Conservation (phyloP, 2,113 vertebrate genomes). For the Vulpes lagopus region DNA sequence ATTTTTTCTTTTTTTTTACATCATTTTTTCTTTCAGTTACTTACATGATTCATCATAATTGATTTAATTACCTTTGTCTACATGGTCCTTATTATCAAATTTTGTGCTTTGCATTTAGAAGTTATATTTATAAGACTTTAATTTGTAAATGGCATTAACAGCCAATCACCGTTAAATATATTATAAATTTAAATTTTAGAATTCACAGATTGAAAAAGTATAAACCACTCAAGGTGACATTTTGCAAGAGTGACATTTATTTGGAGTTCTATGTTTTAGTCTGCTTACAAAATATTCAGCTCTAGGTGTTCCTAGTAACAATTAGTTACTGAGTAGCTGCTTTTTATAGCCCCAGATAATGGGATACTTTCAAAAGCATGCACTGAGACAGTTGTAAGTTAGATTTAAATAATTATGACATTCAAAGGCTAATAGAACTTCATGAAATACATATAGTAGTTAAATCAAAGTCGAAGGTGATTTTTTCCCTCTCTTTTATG, state of each 20-base stretch:
- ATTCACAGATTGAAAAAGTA: not conserved
- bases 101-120: not conserved
- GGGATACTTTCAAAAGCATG: conserved; percentile 20
- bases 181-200: not conserved
- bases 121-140: not conserved
- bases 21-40: not conserved
- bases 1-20: not conserved
- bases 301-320: not conserved
- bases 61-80: not conserved
- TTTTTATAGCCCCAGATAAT: not conserved
- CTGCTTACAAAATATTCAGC: conserved; percentile 13
- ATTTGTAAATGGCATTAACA: conserved; percentile 8
- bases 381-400: not conserved
- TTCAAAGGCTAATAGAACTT: not conserved
- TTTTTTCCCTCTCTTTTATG: not conserved
- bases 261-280: not conserved
- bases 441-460: not conserved
- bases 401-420: not conserved
- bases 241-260: conserved; percentile 23
- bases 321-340: not conserved
- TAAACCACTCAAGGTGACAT: not conserved
- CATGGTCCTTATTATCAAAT: not conserved
- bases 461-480: conserved; percentile 23
- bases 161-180: not conserved
- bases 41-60: conserved; percentile 18